phyloP scores from a whole-genome alignment of 1,140 invertebrate species.

The Trichogramma pretiosum region DNA sequence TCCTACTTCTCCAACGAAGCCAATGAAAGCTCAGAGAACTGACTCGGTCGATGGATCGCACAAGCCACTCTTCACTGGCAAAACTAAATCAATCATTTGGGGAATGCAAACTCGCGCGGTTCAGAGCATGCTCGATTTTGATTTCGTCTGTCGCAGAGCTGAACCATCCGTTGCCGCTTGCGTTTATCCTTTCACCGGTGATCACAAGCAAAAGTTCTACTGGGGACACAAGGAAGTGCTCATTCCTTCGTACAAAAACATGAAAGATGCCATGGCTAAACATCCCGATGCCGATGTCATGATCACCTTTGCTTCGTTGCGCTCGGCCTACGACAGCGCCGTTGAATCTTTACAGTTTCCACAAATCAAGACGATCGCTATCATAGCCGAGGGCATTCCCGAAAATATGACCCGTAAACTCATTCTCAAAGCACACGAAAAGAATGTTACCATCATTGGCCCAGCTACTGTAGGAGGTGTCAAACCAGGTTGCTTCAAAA shows the following conservation, averaged over 20 bases:
- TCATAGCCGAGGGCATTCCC: constrained; percentile 98
- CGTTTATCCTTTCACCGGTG: constrained; percentile 97
- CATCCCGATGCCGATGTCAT: constrained; percentile 93
- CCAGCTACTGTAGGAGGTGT: constrained; percentile 97
- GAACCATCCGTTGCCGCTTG: constrained; percentile 89
- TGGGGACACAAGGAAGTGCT: constrained; percentile 93
- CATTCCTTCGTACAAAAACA: constrained; percentile 86
- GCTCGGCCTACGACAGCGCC: constrained; percentile 96
- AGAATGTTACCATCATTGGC: constrained; percentile 49
- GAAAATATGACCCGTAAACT: constrained; percentile 96
- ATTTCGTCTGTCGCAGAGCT: constrained; percentile 89
- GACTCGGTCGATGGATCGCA: constrained; percentile 25
- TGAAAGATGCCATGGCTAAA: constrained; percentile 92
- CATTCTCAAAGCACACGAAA: constrained; percentile 76
- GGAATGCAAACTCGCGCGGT: constrained; percentile 99
- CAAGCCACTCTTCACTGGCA: constrained; percentile 63
- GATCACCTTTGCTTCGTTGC: constrained; percentile 96
- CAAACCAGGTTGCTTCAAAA: constrained; percentile 98
- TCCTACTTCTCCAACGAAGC: constrained; percentile 30
- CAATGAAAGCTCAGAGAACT: constrained; percentile 20
- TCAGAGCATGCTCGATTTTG: constrained; percentile 97
- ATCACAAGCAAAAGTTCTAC: constrained; percentile 99
- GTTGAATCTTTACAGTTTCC: constrained; percentile 87
- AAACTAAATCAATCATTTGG: constrained; percentile 95
- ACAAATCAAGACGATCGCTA: constrained; percentile 93